Conservation (phyloP, 2,113 vertebrate species). For the Lophotis ruficrista region DNA sequence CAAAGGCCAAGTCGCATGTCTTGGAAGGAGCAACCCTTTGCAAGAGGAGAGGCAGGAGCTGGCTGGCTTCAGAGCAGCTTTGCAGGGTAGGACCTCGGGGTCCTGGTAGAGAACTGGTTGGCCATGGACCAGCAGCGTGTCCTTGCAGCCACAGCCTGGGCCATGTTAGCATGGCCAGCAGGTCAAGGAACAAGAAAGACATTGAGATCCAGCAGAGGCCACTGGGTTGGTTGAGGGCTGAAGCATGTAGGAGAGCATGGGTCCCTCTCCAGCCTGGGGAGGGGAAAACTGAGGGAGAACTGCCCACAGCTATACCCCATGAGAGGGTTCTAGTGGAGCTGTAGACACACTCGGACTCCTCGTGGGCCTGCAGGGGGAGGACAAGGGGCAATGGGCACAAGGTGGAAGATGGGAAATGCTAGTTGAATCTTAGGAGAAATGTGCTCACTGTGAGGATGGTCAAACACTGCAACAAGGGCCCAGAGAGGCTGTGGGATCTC, state of each 20-base stretch:
- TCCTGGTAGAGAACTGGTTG: not conserved
- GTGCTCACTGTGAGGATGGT: not conserved
- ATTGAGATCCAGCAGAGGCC: not conserved
- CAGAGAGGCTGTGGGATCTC: not conserved
- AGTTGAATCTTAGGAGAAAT: not conserved
- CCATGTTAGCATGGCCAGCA: not conserved
- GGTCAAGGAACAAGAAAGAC: not conserved
- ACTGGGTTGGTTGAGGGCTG: not conserved
- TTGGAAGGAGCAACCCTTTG: not conserved
- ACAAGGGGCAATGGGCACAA: not conserved
- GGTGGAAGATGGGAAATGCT: not conserved
- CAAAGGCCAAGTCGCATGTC: not conserved
- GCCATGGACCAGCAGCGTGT: not conserved
- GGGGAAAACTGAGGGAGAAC: not conserved
- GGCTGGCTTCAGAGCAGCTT: not conserved
- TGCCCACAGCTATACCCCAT: not conserved
- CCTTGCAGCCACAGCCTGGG: not conserved
- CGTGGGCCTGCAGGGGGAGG: not conserved
- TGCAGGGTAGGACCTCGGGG: not conserved
- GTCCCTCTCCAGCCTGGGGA: not conserved
- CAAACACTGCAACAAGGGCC: not conserved
- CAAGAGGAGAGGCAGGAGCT: not conserved
- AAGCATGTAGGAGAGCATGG: not conserved
- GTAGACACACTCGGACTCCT: not conserved
- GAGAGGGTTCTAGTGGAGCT: not conserved